Evolutionary conservation across 2,113 vertebrate species (phyloP).

Genomic region (Diglossa brunneiventris): DNA sequence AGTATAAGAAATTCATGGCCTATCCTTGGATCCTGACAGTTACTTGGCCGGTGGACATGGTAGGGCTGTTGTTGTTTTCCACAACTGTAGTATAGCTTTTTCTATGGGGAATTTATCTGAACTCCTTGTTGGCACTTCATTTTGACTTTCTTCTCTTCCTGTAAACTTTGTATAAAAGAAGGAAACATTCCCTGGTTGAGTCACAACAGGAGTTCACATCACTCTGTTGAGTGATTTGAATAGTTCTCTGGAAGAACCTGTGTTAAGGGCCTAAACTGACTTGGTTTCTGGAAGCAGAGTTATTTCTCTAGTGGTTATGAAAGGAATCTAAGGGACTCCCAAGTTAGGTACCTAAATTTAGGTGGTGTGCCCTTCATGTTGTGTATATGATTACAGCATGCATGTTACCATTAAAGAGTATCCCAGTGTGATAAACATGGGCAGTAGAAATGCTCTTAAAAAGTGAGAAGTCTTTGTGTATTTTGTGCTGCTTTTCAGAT

Average conservation of each 20-base stretch:
- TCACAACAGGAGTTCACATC: not conserved
- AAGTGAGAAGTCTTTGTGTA: not conserved
- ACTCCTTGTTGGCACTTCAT: not conserved
- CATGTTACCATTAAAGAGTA: not conserved
- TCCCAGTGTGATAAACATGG: not conserved
- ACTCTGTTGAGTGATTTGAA: not conserved
- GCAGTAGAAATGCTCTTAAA: not conserved
- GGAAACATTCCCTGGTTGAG: not conserved
- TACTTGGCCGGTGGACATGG: slow-evolving; percentile 87
- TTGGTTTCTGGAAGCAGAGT: not conserved
- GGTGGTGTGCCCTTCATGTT: not conserved
- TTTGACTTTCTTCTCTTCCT: not conserved
- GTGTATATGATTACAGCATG: not conserved
- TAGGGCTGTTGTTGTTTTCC: slow-evolving; percentile 30
- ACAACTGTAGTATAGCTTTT: not conserved
- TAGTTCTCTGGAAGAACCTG: not conserved
- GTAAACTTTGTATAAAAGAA: not conserved
- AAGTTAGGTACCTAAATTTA: not conserved
- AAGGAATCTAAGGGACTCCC: not conserved
- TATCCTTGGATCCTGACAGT: slow-evolving; percentile 94
- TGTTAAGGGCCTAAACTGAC: not conserved
- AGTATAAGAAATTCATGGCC: slow-evolving; percentile 90
- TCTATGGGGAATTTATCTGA: not conserved
- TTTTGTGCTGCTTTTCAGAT: not conserved
- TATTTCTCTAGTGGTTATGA: not conserved